Evolutionary conservation across 2,113 vertebrate genomes (phyloP).

Genomic region (Struthidea cinerea): DNA sequence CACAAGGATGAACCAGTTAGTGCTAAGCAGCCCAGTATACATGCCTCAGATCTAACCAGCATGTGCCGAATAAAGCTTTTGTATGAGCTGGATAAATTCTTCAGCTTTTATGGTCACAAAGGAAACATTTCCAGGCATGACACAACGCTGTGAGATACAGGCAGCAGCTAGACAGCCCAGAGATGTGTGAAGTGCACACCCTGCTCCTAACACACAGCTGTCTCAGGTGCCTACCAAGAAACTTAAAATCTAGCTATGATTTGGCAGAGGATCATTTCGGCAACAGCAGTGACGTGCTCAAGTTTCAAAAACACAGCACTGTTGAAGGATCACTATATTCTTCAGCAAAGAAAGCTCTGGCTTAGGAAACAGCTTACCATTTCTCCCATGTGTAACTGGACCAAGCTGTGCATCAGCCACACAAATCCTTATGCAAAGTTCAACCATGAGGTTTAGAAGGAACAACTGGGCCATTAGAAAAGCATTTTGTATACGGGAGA

Average conservation of each 20-base stretch:
- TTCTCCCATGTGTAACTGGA: background rate
- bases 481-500: background rate
- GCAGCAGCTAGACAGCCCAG: background rate
- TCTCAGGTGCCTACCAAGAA: background rate
- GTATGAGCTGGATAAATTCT: background rate
- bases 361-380: background rate
- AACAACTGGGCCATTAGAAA: background rate
- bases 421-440: background rate
- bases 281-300: background rate
- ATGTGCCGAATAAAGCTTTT: background rate
- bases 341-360: background rate
- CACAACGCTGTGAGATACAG: background rate
- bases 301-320: background rate
- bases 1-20: background rate
- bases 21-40: background rate
- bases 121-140: background rate
- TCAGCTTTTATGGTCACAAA: background rate
- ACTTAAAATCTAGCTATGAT: background rate
- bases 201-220: fast-evolving
- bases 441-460: background rate
- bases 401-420: background rate
- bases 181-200: background rate
- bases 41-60: background rate
- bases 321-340: background rate
- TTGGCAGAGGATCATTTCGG: background rate